These are phyloP conservation scores for Galago senegalensis DNA, from an alignment of 2,797 vertebrate species.

Conservation along the genomic window DNA sequence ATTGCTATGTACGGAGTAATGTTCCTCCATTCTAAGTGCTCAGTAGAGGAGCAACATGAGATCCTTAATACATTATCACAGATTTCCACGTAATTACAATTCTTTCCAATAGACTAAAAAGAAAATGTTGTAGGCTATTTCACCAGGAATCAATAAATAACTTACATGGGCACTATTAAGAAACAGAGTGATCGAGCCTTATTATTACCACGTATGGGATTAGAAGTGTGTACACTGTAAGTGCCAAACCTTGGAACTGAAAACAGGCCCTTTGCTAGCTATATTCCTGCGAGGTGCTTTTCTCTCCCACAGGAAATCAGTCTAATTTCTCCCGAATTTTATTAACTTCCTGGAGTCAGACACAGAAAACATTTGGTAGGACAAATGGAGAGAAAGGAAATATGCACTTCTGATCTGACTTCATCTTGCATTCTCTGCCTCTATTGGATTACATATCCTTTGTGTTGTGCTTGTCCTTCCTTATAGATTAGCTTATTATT, in stretches of 20 bases:
- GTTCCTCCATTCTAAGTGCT: slow-evolving; percentile 84
- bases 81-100: slow-evolving; percentile 86
- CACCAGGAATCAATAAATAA: slow-evolving; percentile 77
- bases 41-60: slow-evolving; percentile 52
- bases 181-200: slow-evolving; percentile 35
- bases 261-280: slow-evolving; percentile 19
- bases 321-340: slow-evolving; percentile 58
- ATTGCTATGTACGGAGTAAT: slow-evolving; percentile 86
- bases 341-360: slow-evolving; percentile 37
- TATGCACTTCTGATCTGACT: background rate
- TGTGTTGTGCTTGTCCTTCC: background rate
- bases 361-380: background rate
- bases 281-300: background rate
- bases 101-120: slow-evolving; percentile 79
- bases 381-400: slow-evolving; percentile 14
- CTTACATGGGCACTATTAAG: slow-evolving; percentile 66
- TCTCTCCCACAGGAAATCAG: slow-evolving; percentile 38
- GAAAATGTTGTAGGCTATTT: slow-evolving; percentile 77
- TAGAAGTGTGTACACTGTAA: background rate
- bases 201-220: slow-evolving; percentile 26
- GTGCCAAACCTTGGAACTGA: background rate
- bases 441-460: background rate
- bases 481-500: background rate
- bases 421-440: background rate
- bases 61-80: slow-evolving; percentile 86